Base-by-base conservation (phyloP, 2,888 invertebrate species). In the Strigamia maritima region DNA sequence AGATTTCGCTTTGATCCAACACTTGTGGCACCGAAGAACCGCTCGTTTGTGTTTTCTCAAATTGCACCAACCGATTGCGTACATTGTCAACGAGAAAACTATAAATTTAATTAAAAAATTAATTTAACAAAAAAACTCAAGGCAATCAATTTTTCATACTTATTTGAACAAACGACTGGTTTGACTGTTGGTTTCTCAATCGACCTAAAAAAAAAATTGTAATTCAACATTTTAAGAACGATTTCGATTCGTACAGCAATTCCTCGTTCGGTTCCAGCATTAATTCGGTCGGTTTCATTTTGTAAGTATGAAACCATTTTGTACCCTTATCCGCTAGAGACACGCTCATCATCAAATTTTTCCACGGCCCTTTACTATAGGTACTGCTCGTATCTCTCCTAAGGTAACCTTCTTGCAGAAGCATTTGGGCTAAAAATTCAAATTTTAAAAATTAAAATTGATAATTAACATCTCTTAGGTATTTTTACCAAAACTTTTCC, bases 401-500 rank as follows among this genome's bases (percentile, higher is more conserved):
- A 2, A 70, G 3, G 28, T 70, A 70, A 70, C 70, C 70, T 28
- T 70, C 70, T 70, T 70, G 7, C 2, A 70, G 24, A 12, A 70
- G 22, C 28, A 70, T 70, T 70, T 28, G 70, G 14, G n/a, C 70
- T 70, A 16, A 26, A 22, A n/a, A 49, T 54, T 54, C 2, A 70
- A 70, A 70, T 28, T 7, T 26, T 26, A 70, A 14, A 70, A 70
- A 22, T 70, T 70, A 22, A 70, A 54, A 19, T 19, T 54, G n/a
- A 2, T 4, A 54, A 19, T 54, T 54, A 19, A 54, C 2, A 19
- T 54, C 2, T 54, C 3, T n/a, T n/a, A n/a, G n/a, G n/a, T n/a
- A 49, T 49, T 49, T 49, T 26, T 28, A 70, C 70, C 22, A 70
- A 70, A 70, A n/a, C 14, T 2, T 70, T 70, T 70, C 70, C 70